Evolutionary conservation across 2,797 vertebrate species (phyloP).

Genomic region (Garrulus glandarius): DNA sequence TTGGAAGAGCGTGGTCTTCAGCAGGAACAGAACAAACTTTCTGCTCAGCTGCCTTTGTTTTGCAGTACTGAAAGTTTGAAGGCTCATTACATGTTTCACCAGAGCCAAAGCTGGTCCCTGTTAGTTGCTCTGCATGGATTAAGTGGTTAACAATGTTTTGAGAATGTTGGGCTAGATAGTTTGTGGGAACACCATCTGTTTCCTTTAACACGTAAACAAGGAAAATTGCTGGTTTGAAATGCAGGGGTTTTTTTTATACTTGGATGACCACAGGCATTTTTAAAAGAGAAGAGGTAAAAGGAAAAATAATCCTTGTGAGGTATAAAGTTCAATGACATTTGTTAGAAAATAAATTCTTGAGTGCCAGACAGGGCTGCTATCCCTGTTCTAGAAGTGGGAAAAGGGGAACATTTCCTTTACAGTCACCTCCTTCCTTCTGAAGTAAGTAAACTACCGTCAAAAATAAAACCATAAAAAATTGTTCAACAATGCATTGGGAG

Average conservation of each 20-base stretch:
- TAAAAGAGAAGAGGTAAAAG: constrained; percentile 50
- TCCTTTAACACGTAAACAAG: constrained; percentile 73
- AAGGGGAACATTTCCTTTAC: neutral
- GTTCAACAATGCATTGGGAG: neutral
- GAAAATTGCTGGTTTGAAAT: constrained; percentile 74
- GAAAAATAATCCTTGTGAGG: neutral
- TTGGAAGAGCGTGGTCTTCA: neutral
- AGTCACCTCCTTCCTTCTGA: neutral
- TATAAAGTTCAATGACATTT: constrained; percentile 63
- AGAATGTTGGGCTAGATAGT: constrained; percentile 29
- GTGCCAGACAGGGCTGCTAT: neutral
- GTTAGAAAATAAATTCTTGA: constrained; percentile 61
- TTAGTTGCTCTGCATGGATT: constrained; percentile 1
- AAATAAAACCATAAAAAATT: neutral
- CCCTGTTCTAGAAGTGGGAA: neutral
- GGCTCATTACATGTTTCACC: neutral
- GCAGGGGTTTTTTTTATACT: constrained; percentile 61
- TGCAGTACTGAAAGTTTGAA: neutral
- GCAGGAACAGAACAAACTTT: constrained; percentile 1
- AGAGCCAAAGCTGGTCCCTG: constrained; percentile 6
- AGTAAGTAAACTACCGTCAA: neutral
- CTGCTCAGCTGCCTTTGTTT: neutral
- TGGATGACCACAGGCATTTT: constrained; percentile 72
- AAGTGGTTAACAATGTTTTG: constrained; percentile 27
- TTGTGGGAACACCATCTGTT: constrained; percentile 76